Base-by-base conservation (phyloP, 2,797 vertebrate species). In the Lepidocolaptes lacrymiger region DNA sequence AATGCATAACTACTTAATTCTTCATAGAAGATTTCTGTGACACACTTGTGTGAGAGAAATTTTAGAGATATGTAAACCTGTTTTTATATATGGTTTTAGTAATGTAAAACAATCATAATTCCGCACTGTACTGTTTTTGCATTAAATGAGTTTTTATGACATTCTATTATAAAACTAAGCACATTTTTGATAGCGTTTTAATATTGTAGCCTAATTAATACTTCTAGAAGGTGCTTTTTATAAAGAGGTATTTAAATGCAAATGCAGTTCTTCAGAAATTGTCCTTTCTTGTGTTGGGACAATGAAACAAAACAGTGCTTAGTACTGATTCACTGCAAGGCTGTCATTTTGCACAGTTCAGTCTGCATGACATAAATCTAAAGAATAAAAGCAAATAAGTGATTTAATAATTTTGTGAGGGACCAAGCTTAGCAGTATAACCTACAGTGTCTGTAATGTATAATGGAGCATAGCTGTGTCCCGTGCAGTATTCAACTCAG, bases 181-280 rank as follows among this genome's bases (percentile, higher is more conserved):
- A 74, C 52, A 37, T 64, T 67, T 46, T 85, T 41, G 39, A 77
- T 72, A 79, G 52, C 79, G 68, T 93, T 94, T 88, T 71, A 78
- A 67, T 85, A 62, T 74, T 78, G 48, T 59, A 44, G 54, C 61
- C 64, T 92, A 93, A 92, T 93, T 94, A 89, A 66, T 90, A 81
- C 67, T 86, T 96, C 37, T 46, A 86, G 59, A 91, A 94, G 68
- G 36, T 91, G 63, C 43, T 93, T 93, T 95, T 62, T 91, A 21
- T 74, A 41, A 83, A 79, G 55, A 64, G 79, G 18, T 85, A 87
- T 89, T 94, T 89, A 68, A 96, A 90, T 61, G 82, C 48, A 89
- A 81, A 44, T 87, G 56, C 64, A 74, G 26, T n/a, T 78, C 93
- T 95, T 85, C 66, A 81, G 73, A 88, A 62, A 89, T 66, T 88